A percentile compares a stretch with the other conserved stretches of the same genome.
These are phyloP conservation scores for Taurulus bubalis DNA, from an alignment of 2,113 vertebrate species.

Conservation along the genomic window DNA sequence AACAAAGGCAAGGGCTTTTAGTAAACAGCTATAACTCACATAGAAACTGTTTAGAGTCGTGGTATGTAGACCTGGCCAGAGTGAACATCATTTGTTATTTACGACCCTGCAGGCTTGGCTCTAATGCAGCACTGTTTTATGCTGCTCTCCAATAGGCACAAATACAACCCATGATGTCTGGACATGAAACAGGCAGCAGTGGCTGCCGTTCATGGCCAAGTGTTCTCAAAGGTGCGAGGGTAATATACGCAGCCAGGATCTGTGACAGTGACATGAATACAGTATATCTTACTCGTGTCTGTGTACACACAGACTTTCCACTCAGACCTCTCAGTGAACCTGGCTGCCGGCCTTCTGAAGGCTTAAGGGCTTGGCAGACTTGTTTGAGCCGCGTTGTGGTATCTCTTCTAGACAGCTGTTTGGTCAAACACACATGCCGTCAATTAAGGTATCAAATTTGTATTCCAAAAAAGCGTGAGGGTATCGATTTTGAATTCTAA, in stretches of 20 bases:
- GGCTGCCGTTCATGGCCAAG: conserved; percentile 53
- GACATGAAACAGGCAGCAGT: conserved; percentile 75
- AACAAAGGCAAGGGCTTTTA: conserved; percentile 78
- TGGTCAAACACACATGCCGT: conserved; percentile 46
- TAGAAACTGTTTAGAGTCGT: conserved; percentile 76
- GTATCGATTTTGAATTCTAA: conserved; percentile 65
- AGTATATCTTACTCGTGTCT: conserved; percentile 65
- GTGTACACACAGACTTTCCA: conserved; percentile 74
- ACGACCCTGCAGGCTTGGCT: conserved; percentile 60
- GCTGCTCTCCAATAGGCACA: conserved; percentile 58
- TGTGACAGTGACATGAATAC: conserved; percentile 72
- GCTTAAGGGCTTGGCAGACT: conserved; percentile 53
- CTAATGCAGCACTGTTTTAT: conserved; percentile 68
- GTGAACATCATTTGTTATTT: conserved; percentile 78
- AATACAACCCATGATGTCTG: conserved; percentile 50
- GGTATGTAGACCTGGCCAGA: conserved; percentile 77
- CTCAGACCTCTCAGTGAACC: conserved; percentile 77
- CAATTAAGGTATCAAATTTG: conserved; percentile 58
- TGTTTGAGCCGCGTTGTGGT: conserved; percentile 47
- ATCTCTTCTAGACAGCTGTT: conserved; percentile 58
- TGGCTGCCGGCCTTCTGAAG: conserved; percentile 51
- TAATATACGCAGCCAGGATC: conserved; percentile 52
- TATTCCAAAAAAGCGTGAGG: conserved; percentile 48
- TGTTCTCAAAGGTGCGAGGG: conserved; percentile 57
- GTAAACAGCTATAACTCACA: conserved; percentile 80